Conservation (phyloP, 2,888 invertebrate genomes). For the Sinodicranocentrus sp. region DNA sequence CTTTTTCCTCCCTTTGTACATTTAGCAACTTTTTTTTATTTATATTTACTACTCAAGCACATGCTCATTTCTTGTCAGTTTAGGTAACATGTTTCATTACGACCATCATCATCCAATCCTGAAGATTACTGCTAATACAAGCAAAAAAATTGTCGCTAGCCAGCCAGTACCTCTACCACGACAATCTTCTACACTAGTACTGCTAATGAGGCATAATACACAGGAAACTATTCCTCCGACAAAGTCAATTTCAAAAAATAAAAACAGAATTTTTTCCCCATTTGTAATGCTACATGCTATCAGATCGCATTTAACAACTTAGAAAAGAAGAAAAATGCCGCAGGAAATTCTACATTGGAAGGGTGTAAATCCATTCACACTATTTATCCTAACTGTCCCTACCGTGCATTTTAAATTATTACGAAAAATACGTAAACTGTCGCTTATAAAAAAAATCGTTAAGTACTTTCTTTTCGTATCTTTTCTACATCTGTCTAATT, state of each 20-base stretch:
- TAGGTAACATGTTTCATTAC: constrained; percentile 9
- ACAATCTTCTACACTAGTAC: no score
- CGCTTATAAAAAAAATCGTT: not conserved
- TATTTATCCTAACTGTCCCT: not conserved
- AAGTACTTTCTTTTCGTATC: constrained; percentile 13
- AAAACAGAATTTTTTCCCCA: not conserved
- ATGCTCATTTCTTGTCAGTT: constrained; percentile 4
- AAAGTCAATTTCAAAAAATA: constrained; percentile 9
- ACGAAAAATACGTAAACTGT: not conserved
- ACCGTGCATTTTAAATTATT: not conserved
- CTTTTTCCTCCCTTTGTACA: not conserved
- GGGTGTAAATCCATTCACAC: not conserved
- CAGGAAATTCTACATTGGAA: constrained; percentile 7
- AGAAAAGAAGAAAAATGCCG: not conserved
- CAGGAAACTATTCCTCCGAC: constrained; percentile 17
- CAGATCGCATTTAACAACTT: no score
- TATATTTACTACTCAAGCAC: no score
- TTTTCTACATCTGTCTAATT: not conserved
- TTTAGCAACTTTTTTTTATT: not conserved
- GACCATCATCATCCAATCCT: no score
- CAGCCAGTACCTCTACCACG: no score
- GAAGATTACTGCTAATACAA: no score
- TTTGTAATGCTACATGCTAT: not conserved
- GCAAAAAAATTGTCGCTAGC: no score
- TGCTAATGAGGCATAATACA: constrained; percentile 22